Evolutionary conservation across 2,888 invertebrate species (phyloP), one percentile per base, ranked within the genome.

Genomic region (Nezara viridula): DNA sequence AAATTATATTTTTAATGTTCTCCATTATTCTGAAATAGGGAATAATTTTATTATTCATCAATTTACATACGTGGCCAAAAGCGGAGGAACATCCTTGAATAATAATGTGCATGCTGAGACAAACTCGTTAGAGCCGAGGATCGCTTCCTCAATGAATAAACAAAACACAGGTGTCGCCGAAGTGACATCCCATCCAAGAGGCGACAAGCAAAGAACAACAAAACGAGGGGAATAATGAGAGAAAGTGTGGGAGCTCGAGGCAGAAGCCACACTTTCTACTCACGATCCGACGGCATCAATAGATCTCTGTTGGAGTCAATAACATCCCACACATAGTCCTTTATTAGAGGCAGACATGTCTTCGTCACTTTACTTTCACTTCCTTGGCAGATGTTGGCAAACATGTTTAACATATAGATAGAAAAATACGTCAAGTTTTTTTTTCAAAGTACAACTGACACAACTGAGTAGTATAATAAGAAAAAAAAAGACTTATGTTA

Each of bases 211-310:
- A 73, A 73, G 66, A 73, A 73, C 32, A 73, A 73, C 66, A 73
- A 73, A 44, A 37, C 81, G n/a, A 44, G n/a, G 81, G 81, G 40
- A 81, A 47, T 81, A 81, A 81, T 81, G 81, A 81, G 81, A 81
- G 81, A 81, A 81, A 81, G 81, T 81, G 44, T 81, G 81, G 44
- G 81, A 81, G 24, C 44, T 19, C 19, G 21, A 73, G 37, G 66
- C 44, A 77, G 77, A 24, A 44, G 77, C 10, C 5, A 40, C 12
- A 44, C 44, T 81, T 81, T 81, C 81, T 47, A 44, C 44, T 81
- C 81, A 81, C 44, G 81, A 81, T n/a, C 44, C 6, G 40, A 47
- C 40, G 81, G n/a, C 81, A n/a, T 44, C 81, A 73, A 73, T 73
- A 73, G 66, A 32, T 73, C 66, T 73, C 14, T 73, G 32, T 37